Conservation (phyloP, 2,797 vertebrate genomes). For the Thripadectes ignobilis region DNA sequence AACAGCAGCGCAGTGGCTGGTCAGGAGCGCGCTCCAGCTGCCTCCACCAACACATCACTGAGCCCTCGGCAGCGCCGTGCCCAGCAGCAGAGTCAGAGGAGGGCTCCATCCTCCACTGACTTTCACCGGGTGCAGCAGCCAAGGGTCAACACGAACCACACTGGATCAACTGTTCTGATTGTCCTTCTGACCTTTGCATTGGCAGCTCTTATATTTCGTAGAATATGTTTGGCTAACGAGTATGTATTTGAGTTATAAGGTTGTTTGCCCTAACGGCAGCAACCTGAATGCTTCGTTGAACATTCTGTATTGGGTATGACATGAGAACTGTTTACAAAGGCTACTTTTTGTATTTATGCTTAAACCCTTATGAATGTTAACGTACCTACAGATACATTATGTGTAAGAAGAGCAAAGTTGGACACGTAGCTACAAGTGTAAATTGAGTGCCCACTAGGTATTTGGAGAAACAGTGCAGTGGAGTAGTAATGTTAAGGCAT, state of each 20-base stretch:
- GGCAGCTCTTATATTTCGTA: constrained; percentile 92
- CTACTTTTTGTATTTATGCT: constrained; percentile 75
- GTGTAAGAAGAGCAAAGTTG: constrained; percentile 25
- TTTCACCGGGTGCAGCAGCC: constrained; percentile 77
- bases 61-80: constrained; percentile 89
- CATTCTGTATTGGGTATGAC: constrained; percentile 73
- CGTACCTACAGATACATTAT: constrained; percentile 33
- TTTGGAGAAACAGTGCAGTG: background rate
- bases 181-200: constrained; percentile 90
- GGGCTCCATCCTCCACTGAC: constrained; percentile 71
- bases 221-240: constrained; percentile 92
- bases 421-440: background rate
- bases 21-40: constrained; percentile 52
- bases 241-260: constrained; percentile 92
- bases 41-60: constrained; percentile 69
- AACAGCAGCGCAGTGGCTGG: background rate
- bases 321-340: constrained; percentile 77
- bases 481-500: background rate
- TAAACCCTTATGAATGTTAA: constrained; percentile 60
- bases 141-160: constrained; percentile 78
- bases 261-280: constrained; percentile 27
- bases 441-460: background rate
- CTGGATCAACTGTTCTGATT: constrained; percentile 86
- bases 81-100: constrained; percentile 83
- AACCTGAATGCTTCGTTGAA: constrained; percentile 62